phyloP scores from a whole-genome alignment of 2,888 invertebrate genomes.

The Cenopis cana region DNA sequence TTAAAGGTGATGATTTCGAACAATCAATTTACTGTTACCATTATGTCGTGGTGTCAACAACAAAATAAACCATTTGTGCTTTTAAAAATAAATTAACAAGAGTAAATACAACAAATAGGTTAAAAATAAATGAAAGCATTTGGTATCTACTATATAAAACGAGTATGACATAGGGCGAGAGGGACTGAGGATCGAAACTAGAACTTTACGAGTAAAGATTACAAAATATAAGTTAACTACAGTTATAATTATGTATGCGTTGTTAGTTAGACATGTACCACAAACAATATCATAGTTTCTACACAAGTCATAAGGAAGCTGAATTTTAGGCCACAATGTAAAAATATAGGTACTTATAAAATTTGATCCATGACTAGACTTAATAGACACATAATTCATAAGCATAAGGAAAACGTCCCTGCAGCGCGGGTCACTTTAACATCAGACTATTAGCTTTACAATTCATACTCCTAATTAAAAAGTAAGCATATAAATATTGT shows the following conservation, averaged over 20 bases:
- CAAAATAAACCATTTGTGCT: conserved; percentile 83
- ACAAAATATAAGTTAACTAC: conserved; percentile 29
- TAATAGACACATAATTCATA: conserved; percentile 29
- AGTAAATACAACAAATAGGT: conserved; percentile 79
- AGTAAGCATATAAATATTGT: conserved; percentile 75
- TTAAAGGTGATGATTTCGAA: conserved; percentile 82
- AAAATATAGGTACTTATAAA: conserved; percentile 60
- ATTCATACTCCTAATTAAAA: conserved; percentile 61
- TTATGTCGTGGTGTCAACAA: conserved; percentile 81
- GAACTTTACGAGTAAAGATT: conserved; percentile 22
- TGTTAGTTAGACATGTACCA: conserved; percentile 34
- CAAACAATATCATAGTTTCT: conserved; percentile 46
- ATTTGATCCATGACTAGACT: conserved; percentile 72
- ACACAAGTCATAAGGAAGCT: conserved; percentile 49
- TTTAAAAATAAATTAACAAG: conserved; percentile 83
- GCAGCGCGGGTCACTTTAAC: conserved; percentile 42
- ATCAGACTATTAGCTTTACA: conserved; percentile 58
- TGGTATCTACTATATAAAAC: conserved; percentile 63
- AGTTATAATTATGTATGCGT: conserved; percentile 17
- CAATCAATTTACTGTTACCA: conserved; percentile 79
- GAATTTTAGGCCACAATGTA: conserved; percentile 54
- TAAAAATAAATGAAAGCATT: conserved; percentile 63
- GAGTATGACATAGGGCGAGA: conserved; percentile 80
- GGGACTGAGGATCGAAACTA: conserved; percentile 53
- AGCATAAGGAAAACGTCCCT: conserved; percentile 24